These are phyloP conservation scores for Cyprinus carpio DNA, from an alignment of 2,113 vertebrate species.

Conservation along the genomic window DNA sequence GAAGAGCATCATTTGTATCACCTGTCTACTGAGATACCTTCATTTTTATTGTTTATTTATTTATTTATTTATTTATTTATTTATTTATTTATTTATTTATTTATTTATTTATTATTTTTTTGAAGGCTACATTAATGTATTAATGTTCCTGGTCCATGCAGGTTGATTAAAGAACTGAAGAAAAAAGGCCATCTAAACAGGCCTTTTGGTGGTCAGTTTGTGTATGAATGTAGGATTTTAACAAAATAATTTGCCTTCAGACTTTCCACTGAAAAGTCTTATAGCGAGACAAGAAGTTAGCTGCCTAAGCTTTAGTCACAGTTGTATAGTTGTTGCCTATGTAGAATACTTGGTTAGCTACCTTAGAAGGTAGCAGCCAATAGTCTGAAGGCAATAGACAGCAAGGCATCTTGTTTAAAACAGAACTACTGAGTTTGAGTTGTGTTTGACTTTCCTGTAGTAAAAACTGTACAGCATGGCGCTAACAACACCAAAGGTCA, in stretches of 20 bases:
- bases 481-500: background rate
- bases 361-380: background rate
- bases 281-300: background rate
- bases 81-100: too few species aligned
- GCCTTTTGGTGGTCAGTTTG: background rate
- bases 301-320: background rate
- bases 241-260: background rate
- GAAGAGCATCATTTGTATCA: background rate
- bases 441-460: background rate
- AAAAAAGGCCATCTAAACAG: background rate
- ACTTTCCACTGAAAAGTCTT: background rate
- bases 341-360: background rate
- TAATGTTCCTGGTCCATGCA: background rate
- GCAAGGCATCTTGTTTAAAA: background rate
- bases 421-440: background rate
- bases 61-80: too few species aligned
- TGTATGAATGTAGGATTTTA: background rate
- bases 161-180: background rate
- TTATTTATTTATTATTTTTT: too few species aligned
- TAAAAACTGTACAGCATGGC: background rate
- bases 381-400: background rate
- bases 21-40: background rate
- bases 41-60: too few species aligned
- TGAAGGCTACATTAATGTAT: background rate
- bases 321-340: background rate